Evolutionary conservation across 2,888 invertebrate species (phyloP).

Genomic region (Nineta flava): DNA sequence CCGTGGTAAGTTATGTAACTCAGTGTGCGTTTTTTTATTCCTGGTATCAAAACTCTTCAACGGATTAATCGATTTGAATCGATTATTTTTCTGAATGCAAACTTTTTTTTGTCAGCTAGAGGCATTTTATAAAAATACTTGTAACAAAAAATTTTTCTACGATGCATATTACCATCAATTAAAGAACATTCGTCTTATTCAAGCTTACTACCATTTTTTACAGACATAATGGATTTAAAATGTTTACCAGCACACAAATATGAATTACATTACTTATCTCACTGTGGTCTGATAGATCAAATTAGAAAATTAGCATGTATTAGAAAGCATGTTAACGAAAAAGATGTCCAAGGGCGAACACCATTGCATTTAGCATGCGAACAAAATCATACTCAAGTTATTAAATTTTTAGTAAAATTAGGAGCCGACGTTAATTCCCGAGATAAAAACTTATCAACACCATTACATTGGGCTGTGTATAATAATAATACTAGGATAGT

Average conservation of each 20-base stretch:
- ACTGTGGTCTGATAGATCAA: background rate
- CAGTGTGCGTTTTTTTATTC: too few species aligned
- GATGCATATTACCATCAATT: too few species aligned
- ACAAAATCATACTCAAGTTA: background rate
- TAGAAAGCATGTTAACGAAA: background rate
- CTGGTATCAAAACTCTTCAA: too few species aligned
- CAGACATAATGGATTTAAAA: too few species aligned
- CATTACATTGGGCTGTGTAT: background rate
- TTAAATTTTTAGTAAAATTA: background rate
- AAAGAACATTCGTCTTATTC: too few species aligned
- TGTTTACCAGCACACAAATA: background rate
- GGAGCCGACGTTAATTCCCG: background rate
- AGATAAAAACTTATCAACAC: background rate
- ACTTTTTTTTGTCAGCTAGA: too few species aligned
- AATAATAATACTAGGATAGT: background rate
- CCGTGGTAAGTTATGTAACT: too few species aligned
- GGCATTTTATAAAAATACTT: too few species aligned
- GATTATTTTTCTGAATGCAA: too few species aligned
- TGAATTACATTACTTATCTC: background rate
- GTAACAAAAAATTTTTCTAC: too few species aligned
- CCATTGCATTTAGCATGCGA: background rate
- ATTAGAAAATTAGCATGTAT: background rate
- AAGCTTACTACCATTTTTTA: too few species aligned
- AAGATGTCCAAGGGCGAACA: background rate
- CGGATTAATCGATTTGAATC: too few species aligned